Base-by-base conservation (phyloP, 2,888 invertebrate genomes). In the Trypoxylon attenuatum region DNA sequence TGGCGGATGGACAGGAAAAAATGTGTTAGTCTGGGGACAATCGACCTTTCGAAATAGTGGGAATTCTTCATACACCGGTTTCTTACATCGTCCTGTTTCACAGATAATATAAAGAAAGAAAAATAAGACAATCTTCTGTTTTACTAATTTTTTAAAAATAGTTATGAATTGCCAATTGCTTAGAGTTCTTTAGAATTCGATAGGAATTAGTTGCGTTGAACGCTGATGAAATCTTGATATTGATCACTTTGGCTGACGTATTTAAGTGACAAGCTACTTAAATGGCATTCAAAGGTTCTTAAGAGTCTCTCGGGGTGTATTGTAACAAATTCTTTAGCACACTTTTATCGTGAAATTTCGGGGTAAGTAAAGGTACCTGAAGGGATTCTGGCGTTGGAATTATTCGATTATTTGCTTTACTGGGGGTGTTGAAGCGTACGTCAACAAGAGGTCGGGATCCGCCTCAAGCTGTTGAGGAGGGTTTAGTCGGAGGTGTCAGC, bases 341-440 rank as follows among this genome's bases (percentile, higher is more conserved):
- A 18, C 13, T 22, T 33, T 15, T 13, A 13, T 39, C 29, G 41
- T 45, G 56, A 46, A n/a, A 45, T 38, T 45, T 10, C 2, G 23
- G 6, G 8, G 15, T 23, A 47, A 33, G 55, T 41, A 46, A 46
- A 49, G 51, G 42, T 29, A 29, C 50, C 56, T 5, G 21, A 59
- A n/a, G 47, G 47, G 39, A 33, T 61, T 64, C 61, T 50, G 51
- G 29, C 61, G 64, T 21, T 41, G 51, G 46, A 54, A 66, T 69
- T 63, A 57, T 69, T 53, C 43, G 69, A 50, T 68, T 71, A 74
- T 73, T 79, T 71, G 70, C 76, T 71, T 71, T 4, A 10, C 13
- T 69, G 71, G 73, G 80, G 83, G 83, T 78, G 84, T 80, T 71
- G 79, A 79, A 78, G 80, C 77, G 78, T 78, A 75, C 62, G 75